Base-by-base conservation (phyloP, 1,140 invertebrate genomes). In the Drosophila mayri region DNA sequence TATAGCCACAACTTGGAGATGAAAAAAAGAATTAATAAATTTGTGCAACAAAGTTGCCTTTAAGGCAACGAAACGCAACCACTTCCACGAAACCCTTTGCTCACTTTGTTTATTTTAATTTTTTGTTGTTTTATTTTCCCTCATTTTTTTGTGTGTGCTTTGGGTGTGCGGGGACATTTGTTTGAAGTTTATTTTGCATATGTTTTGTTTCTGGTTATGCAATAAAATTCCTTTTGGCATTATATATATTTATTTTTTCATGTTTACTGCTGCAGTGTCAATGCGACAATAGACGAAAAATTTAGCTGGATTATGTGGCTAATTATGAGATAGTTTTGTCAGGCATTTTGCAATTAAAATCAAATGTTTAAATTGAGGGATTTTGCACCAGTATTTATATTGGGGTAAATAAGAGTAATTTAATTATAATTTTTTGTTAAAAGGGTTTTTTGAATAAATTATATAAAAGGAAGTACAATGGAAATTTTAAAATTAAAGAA, bases 1-100 rank as follows among this genome's bases (percentile, higher is more conserved):
- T n/a, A 75, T 18, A 55, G 22, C 35, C 60, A 61, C 50, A 38
- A 50, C 52, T 60, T 43, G 41, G 41, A 25, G 35, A 7, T 43
- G 55, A 38, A 57, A 79, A 47, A 80, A 81, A 76, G 58, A 77
- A 78, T 78, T 78, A 78, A 78, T 78, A 78, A 77, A 70, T 78
- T 60, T 78, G 75, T 78, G 75, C 74, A 70, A 43, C 73, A 35
- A 22, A 60, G 63, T 55, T 57, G 75, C 74, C 75, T 78, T 77
- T 32, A 77, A 78, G 64, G 75, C 75, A 77, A 41, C 32, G 12
- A 59, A 59, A 76, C 62, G 55, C 57, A 40, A 64, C 49, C 75
- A 62, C 62, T 55, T 40, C 60, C 30, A 43, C 32, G 16, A 7
- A 47, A 47, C 40, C 16, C 63, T 22, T 47, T 61, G 54, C 43